Evolutionary conservation across 2,113 vertebrate species (phyloP).

Genomic region (Mohoua ochrocephala): DNA sequence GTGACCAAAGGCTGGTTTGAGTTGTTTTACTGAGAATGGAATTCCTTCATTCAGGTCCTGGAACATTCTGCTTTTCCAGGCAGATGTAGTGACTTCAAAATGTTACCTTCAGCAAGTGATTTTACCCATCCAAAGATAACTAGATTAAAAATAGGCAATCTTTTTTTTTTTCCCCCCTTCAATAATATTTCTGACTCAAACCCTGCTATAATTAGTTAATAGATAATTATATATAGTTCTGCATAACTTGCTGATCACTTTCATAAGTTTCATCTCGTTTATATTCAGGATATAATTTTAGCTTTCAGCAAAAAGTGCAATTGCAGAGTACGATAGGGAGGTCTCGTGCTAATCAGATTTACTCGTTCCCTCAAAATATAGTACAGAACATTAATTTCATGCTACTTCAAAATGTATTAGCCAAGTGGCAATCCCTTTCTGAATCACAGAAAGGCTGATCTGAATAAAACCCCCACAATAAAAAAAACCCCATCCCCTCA

Average conservation of each 20-base stretch:
- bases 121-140: not conserved
- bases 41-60: not conserved
- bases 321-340: not conserved
- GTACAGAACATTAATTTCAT: conserved; percentile 52
- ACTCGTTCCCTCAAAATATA: conserved; percentile 30
- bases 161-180: not conserved
- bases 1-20: not conserved
- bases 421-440: not conserved
- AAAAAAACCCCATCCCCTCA: not conserved
- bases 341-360: conserved; percentile 38
- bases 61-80: not conserved
- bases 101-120: not conserved
- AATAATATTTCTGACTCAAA: not conserved
- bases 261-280: not conserved
- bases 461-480: not conserved
- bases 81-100: not conserved
- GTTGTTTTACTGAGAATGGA: not conserved
- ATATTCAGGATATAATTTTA: not conserved
- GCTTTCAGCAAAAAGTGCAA: conserved; percentile 21
- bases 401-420: conserved; percentile 27
- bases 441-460: not conserved
- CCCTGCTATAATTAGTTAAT: not conserved
- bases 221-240: not conserved
- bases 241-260: not conserved
- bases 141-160: not conserved